Percentiles rank a stretch among this genome's conserved stretches.
These are phyloP conservation scores for Podarcis raffonei DNA, from an alignment of 2,113 vertebrate species.

Conservation along the genomic window DNA sequence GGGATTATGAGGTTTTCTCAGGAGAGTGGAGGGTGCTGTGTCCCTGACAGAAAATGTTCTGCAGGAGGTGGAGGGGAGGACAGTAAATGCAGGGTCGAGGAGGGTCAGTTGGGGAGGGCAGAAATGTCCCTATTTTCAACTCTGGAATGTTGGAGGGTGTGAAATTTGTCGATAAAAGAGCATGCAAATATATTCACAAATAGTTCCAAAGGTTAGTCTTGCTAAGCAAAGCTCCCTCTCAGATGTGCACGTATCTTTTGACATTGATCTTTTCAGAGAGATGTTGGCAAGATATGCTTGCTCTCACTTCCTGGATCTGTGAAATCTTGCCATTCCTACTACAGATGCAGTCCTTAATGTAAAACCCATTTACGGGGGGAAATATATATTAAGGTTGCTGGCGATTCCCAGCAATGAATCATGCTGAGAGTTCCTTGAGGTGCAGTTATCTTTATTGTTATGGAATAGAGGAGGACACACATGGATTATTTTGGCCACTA, in stretches of 20 bases:
- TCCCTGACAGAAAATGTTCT: too few species aligned
- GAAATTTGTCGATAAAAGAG: background rate
- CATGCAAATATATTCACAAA: background rate
- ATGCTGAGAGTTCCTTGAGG: background rate
- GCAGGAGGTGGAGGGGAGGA: too few species aligned
- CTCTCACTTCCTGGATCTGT: background rate
- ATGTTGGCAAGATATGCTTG: background rate
- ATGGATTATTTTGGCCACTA: background rate
- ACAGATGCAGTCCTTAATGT: background rate
- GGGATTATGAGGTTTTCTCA: too few species aligned
- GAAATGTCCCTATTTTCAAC: too few species aligned
- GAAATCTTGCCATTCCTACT: background rate
- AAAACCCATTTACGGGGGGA: too few species aligned
- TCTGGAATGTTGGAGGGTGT: too few species aligned
- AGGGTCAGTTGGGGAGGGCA: too few species aligned
- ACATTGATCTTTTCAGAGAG: background rate
- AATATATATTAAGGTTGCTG: background rate
- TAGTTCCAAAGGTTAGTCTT: background rate
- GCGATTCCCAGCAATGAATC: background rate
- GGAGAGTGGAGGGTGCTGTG: too few species aligned
- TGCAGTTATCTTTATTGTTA: background rate
- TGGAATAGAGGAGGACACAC: background rate
- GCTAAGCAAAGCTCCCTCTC: background rate
- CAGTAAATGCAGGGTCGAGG: too few species aligned
- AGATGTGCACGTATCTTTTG: background rate